A percentile compares a stretch with the other conserved stretches of the same genome.
phyloP scores from a whole-genome alignment of 2,113 vertebrate species.

The Gnathonemus longibarbis region DNA sequence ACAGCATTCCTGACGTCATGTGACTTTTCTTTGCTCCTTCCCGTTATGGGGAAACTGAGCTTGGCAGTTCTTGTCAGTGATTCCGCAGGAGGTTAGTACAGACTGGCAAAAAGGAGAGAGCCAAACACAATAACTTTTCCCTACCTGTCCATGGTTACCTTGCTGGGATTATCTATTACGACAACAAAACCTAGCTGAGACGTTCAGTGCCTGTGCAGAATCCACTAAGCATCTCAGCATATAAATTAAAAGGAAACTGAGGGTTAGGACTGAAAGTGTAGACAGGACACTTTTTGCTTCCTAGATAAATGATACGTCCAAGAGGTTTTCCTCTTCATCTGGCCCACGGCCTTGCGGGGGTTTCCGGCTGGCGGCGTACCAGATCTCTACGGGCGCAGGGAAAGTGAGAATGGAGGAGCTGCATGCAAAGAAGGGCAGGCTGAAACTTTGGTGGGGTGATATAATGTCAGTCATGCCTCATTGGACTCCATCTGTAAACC shows the following conservation, averaged over 20 bases:
- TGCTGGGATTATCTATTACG: not conserved
- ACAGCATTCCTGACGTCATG: slow-evolving; percentile 37
- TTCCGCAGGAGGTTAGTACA: not conserved
- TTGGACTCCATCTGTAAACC: slow-evolving; percentile 34
- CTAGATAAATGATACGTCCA: not conserved
- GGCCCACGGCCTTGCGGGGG: not conserved
- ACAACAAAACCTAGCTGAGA: not conserved
- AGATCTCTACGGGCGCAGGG: slow-evolving; percentile 16
- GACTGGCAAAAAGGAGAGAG: not conserved
- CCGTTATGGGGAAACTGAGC: not conserved
- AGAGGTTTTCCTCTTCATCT: not conserved
- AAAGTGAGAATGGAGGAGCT: slow-evolving; percentile 15
- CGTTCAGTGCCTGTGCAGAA: not conserved
- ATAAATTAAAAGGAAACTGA: not conserved
- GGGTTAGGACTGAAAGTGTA: not conserved
- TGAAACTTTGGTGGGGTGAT: not conserved
- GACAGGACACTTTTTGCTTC: slow-evolving; percentile 1
- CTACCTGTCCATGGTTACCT: not conserved
- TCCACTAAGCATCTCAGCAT: not conserved
- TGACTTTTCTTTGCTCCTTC: slow-evolving; percentile 19
- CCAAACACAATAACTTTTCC: not conserved
- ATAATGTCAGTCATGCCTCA: slow-evolving; percentile 35
- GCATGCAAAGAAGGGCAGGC: slow-evolving; percentile 16
- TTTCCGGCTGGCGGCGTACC: not conserved
- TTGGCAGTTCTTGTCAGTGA: not conserved